Conservation (phyloP, 2,888 invertebrate species). For the Polydrusus tereticollis region DNA sequence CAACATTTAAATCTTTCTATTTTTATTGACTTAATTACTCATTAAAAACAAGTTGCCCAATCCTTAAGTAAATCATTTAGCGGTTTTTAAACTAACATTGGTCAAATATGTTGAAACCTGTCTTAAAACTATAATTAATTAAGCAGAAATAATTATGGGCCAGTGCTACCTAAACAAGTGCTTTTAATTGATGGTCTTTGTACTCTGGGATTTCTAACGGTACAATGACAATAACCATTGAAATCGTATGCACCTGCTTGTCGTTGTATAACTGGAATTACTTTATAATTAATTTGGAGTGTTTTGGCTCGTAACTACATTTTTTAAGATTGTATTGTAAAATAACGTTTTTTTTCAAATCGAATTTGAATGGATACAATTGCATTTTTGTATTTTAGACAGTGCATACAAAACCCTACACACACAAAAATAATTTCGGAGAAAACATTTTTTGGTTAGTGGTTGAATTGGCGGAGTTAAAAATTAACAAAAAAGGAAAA, state of each 20-base stretch:
- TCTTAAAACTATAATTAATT: constrained; percentile 28
- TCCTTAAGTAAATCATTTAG: constrained; percentile 21
- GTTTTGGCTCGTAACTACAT: not conserved
- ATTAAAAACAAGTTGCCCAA: constrained; percentile 22
- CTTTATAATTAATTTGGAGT: not conserved
- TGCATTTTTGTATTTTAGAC: too few relatives aligned
- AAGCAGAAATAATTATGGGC: constrained; percentile 24
- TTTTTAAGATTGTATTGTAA: not conserved
- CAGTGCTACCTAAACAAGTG: constrained; percentile 27
- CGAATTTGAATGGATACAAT: too few relatives aligned
- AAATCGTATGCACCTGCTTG: constrained; percentile 10
- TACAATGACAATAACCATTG: constrained; percentile 12
- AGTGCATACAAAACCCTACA: too few relatives aligned
- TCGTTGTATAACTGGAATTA: not conserved
- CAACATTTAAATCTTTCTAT: not conserved
- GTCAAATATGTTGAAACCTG: constrained; percentile 30
- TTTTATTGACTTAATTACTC: constrained; percentile 24
- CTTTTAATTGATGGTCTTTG: constrained; percentile 27
- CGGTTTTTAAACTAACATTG: constrained; percentile 17
- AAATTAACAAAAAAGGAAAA: too few relatives aligned
- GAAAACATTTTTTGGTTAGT: too few relatives aligned
- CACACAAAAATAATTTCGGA: too few relatives aligned
- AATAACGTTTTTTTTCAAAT: too few relatives aligned
- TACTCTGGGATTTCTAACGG: constrained; percentile 15
- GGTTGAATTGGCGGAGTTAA: too few relatives aligned